Percentiles rank a stretch among this genome's conserved stretches.
Evolutionary conservation across 2,797 vertebrate species (phyloP).

Genomic region (Syngnathus rostellatus): DNA sequence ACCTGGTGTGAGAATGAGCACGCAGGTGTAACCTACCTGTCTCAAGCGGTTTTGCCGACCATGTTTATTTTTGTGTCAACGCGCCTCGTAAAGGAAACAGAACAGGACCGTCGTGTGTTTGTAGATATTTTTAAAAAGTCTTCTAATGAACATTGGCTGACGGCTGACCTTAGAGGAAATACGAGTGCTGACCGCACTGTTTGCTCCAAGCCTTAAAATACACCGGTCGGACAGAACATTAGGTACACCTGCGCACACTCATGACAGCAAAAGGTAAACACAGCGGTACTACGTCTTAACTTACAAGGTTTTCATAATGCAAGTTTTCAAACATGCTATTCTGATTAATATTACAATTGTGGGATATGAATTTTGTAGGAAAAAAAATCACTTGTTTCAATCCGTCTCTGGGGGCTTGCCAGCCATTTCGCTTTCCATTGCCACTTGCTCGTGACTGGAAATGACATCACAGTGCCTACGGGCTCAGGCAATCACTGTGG

Average conservation of each 20-base stretch:
- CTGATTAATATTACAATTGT: too few species aligned
- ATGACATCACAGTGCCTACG: too few species aligned
- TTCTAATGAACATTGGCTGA: constrained; percentile 29
- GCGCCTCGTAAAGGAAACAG: constrained; percentile 19
- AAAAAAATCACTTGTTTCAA: too few species aligned
- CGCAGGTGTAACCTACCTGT: constrained; percentile 44
- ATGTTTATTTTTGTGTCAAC: constrained; percentile 36
- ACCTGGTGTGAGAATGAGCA: constrained; percentile 51
- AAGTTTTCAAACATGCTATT: too few species aligned
- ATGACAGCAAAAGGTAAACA: background rate
- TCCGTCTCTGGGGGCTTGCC: too few species aligned
- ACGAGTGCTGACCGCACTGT: background rate
- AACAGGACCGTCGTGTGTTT: constrained; percentile 25
- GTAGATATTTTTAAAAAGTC: constrained; percentile 7
- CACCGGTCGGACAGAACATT: background rate
- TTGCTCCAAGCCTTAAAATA: constrained; percentile 3
- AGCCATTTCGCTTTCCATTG: too few species aligned
- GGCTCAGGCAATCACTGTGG: too few species aligned
- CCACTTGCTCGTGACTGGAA: too few species aligned
- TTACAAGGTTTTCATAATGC: background rate
- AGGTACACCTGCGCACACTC: background rate
- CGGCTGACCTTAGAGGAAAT: constrained; percentile 22
- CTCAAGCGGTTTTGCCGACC: constrained; percentile 25
- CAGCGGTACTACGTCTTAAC: background rate
- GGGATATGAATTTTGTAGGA: too few species aligned